Evolutionary conservation across 1,140 invertebrate species (phyloP).

Genomic region (Limonius californicus): DNA sequence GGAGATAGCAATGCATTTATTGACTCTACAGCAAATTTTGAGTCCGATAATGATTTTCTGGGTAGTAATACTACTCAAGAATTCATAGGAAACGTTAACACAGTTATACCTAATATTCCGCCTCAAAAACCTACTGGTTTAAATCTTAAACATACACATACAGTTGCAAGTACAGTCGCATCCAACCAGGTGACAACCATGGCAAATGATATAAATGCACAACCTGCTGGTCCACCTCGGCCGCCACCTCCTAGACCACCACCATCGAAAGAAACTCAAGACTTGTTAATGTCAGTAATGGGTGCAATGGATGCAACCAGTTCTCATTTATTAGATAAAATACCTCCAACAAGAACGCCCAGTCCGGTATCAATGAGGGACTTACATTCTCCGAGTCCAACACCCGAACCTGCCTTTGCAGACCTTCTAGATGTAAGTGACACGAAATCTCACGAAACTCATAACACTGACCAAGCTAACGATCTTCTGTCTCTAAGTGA

Average conservation of each 20-base stretch:
- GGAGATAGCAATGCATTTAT: constrained; percentile 23
- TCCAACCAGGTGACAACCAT: too few relatives aligned
- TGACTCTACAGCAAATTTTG: constrained; percentile 17
- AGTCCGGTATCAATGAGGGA: constrained; percentile 76
- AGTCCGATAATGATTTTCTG: background rate
- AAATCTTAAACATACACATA: constrained; percentile 38
- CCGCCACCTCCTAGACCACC: constrained; percentile 50
- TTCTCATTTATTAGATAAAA: constrained; percentile 73
- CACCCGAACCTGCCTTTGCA: constrained; percentile 65
- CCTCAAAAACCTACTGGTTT: constrained; percentile 45
- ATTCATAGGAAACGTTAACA: constrained; percentile 18
- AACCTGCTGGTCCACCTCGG: constrained; percentile 34
- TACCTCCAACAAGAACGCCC: constrained; percentile 76
- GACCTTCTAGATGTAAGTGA: constrained; percentile 61
- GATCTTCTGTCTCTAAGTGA: constrained; percentile 33
- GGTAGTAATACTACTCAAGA: constrained; percentile 24
- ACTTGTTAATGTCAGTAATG: constrained; percentile 79
- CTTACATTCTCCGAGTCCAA: constrained; percentile 77
- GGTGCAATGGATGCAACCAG: constrained; percentile 86
- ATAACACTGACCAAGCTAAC: constrained; percentile 16
- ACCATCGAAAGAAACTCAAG: constrained; percentile 73
- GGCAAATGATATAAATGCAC: background rate
- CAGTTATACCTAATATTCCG: constrained; percentile 28
- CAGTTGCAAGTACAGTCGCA: constrained; percentile 22
- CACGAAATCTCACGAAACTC: constrained; percentile 19